Conservation (phyloP, 1,140 invertebrate species). For the Helicorthomorpha holstii region DNA sequence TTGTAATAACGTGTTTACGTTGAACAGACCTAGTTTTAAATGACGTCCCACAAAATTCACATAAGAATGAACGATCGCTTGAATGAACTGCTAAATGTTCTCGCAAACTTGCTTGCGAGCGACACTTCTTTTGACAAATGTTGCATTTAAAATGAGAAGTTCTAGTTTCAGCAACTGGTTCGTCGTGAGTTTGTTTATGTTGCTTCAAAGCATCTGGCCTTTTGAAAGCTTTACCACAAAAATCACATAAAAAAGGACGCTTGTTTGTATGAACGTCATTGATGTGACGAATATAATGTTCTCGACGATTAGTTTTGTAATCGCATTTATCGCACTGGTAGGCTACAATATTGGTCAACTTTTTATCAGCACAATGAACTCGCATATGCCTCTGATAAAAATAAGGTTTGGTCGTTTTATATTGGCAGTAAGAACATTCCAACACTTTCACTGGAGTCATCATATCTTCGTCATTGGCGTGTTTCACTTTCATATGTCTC, state of each 20-base stretch:
- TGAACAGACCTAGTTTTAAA: constrained; percentile 31
- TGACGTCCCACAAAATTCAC: constrained; percentile 30
- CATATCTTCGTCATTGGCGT: constrained; percentile 3
- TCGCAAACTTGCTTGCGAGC: constrained; percentile 22
- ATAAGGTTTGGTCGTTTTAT: constrained; percentile 16
- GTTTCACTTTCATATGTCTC: constrained; percentile 12
- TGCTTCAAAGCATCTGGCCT: constrained; percentile 25
- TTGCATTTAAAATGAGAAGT: constrained; percentile 19
- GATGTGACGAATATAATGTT: constrained; percentile 24
- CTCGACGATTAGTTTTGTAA: constrained; percentile 23
- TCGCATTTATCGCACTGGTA: constrained; percentile 19
- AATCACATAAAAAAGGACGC: constrained; percentile 27
- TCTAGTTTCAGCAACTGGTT: constrained; percentile 11
- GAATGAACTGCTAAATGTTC: constrained; percentile 24
- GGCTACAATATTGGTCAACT: constrained; percentile 2
- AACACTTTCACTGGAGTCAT: constrained; percentile 4
- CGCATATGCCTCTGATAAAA: constrained; percentile 17
- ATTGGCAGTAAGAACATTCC: constrained; percentile 16
- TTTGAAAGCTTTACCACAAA: constrained; percentile 29
- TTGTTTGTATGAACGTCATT: constrained; percentile 24
- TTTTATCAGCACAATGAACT: constrained; percentile 9
- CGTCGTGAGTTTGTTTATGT: constrained; percentile 21
- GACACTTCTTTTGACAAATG: constrained; percentile 25
- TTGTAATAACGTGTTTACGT: constrained; percentile 26
- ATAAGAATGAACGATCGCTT: constrained; percentile 25